phyloP scores from a whole-genome alignment of 2,113 vertebrate species.

The Macheiramphus alcinus region DNA sequence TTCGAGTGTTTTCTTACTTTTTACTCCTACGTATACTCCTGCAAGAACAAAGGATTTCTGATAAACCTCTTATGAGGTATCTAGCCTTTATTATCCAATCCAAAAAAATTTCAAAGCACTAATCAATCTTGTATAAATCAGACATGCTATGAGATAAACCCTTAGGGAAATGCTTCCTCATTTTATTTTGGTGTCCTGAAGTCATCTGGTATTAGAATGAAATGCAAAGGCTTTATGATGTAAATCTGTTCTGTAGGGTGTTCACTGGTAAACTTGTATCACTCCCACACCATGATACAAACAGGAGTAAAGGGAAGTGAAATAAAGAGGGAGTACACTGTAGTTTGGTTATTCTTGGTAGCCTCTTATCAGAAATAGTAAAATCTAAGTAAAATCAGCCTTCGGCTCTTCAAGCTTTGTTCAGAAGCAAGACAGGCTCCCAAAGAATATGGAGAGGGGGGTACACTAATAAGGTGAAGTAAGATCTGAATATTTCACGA shows the following conservation, averaged over 20 bases:
- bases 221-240: not conserved
- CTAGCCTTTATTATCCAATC: not conserved
- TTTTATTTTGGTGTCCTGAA: not conserved
- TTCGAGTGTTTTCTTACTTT: not conserved
- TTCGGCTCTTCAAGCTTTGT: not conserved
- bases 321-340: not conserved
- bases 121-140: not conserved
- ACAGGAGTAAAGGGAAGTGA: not conserved
- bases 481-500: not conserved
- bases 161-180: not conserved
- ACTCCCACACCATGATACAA: not conserved
- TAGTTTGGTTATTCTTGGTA: not conserved
- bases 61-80: not conserved
- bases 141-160: not conserved
- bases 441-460: not conserved
- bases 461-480: not conserved
- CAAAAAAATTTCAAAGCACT: not conserved
- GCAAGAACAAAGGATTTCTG: not conserved
- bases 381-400: not conserved
- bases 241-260: not conserved
- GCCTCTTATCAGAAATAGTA: not conserved
- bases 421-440: not conserved
- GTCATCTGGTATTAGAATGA: not conserved
- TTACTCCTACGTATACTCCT: not conserved
- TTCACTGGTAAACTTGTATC: not conserved